These are phyloP conservation scores for Ostrea edulis DNA, from an alignment of 1,140 invertebrate genomes.

Conservation along the genomic window DNA sequence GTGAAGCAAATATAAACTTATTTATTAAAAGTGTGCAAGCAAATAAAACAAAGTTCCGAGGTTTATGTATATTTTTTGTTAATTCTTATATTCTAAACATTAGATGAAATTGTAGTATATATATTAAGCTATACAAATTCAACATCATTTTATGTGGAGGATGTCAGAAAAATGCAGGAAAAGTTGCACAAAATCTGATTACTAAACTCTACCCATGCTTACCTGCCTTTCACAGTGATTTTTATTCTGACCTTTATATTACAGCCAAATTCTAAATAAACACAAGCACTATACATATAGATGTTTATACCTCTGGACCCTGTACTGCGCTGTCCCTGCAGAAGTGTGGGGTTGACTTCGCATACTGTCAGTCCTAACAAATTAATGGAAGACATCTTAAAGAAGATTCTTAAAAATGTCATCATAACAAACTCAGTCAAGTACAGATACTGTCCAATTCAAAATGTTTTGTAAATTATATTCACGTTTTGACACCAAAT, in stretches of 20 bases:
- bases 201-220: not conserved
- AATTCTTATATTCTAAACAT: not conserved
- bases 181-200: not conserved
- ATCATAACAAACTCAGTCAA: not conserved
- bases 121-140: not conserved
- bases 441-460: not conserved
- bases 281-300: not conserved
- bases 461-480: too few relatives aligned
- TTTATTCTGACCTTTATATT: too few relatives aligned
- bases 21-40: too few relatives aligned
- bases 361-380: not conserved
- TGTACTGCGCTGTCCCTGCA: not conserved
- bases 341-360: not conserved
- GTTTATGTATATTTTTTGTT: conserved; percentile 2
- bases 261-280: not conserved
- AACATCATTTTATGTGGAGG: not conserved
- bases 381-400: not conserved
- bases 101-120: not conserved
- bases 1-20: too few relatives aligned
- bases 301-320: not conserved
- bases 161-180: not conserved
- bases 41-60: not conserved
- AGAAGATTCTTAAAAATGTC: not conserved
- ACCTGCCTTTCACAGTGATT: not conserved
- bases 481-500: too few relatives aligned